These are phyloP conservation scores for Balanococcus diminutus DNA, from an alignment of 2,888 invertebrate genomes.

Conservation along the genomic window DNA sequence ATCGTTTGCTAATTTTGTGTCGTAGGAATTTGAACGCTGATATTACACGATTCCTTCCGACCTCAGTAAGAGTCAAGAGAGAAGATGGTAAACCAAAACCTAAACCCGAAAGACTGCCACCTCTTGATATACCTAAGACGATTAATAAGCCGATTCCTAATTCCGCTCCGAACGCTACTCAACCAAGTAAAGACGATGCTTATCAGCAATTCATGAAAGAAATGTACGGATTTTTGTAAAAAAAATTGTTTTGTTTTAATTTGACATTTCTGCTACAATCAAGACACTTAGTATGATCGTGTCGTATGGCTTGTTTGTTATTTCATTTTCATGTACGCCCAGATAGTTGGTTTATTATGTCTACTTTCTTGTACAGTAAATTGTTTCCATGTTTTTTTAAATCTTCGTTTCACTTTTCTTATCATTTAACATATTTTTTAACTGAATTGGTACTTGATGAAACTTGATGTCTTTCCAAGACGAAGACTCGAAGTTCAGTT, in stretches of 20 bases:
- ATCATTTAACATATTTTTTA: too few relatives aligned
- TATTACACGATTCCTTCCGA: slow-evolving; percentile 93
- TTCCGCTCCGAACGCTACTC: slow-evolving; percentile 57
- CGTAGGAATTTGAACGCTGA: slow-evolving; percentile 84
- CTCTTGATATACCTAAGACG: slow-evolving; percentile 53
- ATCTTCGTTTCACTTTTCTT: background rate
- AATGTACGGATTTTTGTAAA: slow-evolving; percentile 88
- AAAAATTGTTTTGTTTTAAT: background rate
- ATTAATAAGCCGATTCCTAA: slow-evolving; percentile 54
- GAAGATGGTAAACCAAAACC: slow-evolving; percentile 66
- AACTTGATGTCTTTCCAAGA: too few relatives aligned
- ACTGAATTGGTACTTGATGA: too few relatives aligned
- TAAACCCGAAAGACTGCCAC: slow-evolving; percentile 54
- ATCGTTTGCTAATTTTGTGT: slow-evolving; percentile 56
- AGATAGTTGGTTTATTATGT: background rate
- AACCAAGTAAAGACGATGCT: slow-evolving; percentile 91
- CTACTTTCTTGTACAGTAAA: background rate
- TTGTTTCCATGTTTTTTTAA: background rate
- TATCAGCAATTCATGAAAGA: slow-evolving; percentile 99
- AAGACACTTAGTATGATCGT: too few relatives aligned
- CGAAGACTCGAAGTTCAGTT: too few relatives aligned
- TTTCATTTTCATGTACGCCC: too few relatives aligned
- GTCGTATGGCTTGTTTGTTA: background rate
- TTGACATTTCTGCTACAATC: too few relatives aligned
- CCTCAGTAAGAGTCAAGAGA: slow-evolving; percentile 87